Evolutionary conservation across 35 echinoderm and acorn worm genomes (phyloP), one percentile per base, ranked within the genome.

Genomic region (Patiria miniata): DNA sequence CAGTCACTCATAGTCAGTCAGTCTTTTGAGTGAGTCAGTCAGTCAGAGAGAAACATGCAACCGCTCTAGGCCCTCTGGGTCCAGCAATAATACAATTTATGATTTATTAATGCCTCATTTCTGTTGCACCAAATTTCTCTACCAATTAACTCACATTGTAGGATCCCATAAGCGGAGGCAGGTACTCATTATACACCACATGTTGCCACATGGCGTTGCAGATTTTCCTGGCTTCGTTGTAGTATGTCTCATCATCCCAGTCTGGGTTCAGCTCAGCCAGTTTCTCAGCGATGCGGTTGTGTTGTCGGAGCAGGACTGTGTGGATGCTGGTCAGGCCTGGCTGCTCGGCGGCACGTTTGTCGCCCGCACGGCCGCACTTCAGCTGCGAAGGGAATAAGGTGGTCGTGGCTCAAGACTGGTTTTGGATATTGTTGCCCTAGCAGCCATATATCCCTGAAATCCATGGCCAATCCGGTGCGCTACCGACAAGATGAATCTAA

Each of bases 141-240:
- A n/a, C n/a, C n/a, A n/a, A n/a, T n/a, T n/a, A n/a, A n/a, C 65
- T 32, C 29, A 73, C 65, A 73, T 73, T 73, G 37, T 21, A 39
- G 21, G 47, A 33, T n/a, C 95, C 95, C 30, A 97, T 61, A 36
- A 97, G 55, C 21, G 86, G 78, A 0, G 89, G 96, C 34, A 99
- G 57, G 39, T 88, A 99, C 61, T 99, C 92, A 61, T 89, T 92
- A 47, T 90, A 99, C 4, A 87, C 79, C 32, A 95, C 94, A 36
- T 95, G 89, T 44, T 99, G 96, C 77, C 85, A 92, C 8, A 87
- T 54, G 9, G 82, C 96, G 56, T 82, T 91, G 21, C 94, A 77
- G 14, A 99, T 92, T 16, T 54, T 65, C 18, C 88, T 78, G 1
- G 96, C 40, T 77, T 95, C 96, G 34, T 94, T 86, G 37, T 92